Evolutionary conservation across 2,797 vertebrate genomes (phyloP).

Genomic region (Enteromius treurensis): DNA sequence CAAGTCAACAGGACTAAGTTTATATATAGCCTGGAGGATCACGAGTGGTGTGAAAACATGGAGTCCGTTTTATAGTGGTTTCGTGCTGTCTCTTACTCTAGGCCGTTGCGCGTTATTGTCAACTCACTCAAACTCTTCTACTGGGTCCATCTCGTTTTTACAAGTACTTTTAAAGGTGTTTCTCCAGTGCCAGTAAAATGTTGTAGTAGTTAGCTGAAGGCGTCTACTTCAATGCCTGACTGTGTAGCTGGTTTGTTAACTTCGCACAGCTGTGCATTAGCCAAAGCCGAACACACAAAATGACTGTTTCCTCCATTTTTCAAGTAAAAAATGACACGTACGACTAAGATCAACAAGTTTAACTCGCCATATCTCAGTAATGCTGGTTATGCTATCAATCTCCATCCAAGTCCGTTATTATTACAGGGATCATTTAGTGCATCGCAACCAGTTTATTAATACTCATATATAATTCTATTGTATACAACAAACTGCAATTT

Average conservation of each 20-base stretch:
- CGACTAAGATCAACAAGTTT: neutral
- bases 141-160: conserved; percentile 68
- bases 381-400: neutral
- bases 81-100: conserved; percentile 59
- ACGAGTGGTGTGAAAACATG: conserved; percentile 98
- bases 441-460: conserved; percentile 56
- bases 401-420: neutral
- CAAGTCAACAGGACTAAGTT: conserved; percentile 92
- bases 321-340: conserved; percentile 30
- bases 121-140: conserved; percentile 55
- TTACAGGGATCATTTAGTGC: conserved; percentile 51
- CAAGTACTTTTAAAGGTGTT: conserved; percentile 64
- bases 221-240: conserved; percentile 49
- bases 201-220: conserved; percentile 62
- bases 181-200: conserved; percentile 66
- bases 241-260: conserved; percentile 54
- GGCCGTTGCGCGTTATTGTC: conserved; percentile 52
- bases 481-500: conserved; percentile 61
- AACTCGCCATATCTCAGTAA: neutral
- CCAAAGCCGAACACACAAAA: conserved; percentile 16
- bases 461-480: conserved; percentile 56
- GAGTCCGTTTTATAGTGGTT: conserved; percentile 94
- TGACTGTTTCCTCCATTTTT: conserved; percentile 56
- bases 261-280: conserved; percentile 45
- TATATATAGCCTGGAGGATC: conserved; percentile 98